Evolutionary conservation across 2,888 invertebrate species (phyloP).

Genomic region (Lithophane leautieri): DNA sequence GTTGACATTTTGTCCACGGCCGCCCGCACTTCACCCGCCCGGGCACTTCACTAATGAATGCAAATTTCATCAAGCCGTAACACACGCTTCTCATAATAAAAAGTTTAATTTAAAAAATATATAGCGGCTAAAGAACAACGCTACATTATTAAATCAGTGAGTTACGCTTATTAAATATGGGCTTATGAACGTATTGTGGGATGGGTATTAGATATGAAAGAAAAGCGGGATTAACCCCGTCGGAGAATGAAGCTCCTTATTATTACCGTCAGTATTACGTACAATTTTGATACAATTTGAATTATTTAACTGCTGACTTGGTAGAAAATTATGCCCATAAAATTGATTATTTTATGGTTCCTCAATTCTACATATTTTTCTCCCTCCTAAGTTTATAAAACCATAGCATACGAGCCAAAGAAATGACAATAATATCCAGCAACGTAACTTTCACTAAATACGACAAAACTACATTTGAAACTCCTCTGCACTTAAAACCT

Average conservation of each 20-base stretch:
- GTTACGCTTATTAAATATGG: slow-evolving; percentile 60
- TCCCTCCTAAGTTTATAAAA: too few species aligned
- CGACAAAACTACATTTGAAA: slow-evolving; percentile 26
- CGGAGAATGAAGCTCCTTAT: slow-evolving; percentile 17
- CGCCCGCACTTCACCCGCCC: slow-evolving; percentile 74
- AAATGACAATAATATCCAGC: background rate
- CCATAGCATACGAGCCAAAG: too few species aligned
- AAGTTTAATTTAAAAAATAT: slow-evolving; percentile 77
- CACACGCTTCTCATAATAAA: slow-evolving; percentile 79
- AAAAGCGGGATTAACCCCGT: slow-evolving; percentile 38
- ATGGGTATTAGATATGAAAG: slow-evolving; percentile 29
- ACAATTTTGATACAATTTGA: slow-evolving; percentile 5
- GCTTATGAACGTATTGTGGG: slow-evolving; percentile 48
- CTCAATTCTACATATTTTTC: too few species aligned
- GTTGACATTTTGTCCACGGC: slow-evolving; percentile 70
- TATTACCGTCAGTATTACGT: slow-evolving; percentile 24
- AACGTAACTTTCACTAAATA: slow-evolving; percentile 1
- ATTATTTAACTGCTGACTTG: slow-evolving; percentile 19
- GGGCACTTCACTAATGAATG: slow-evolving; percentile 85
- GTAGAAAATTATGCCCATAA: background rate
- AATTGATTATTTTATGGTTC: background rate
- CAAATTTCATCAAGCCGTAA: slow-evolving; percentile 84
- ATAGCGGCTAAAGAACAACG: slow-evolving; percentile 63
- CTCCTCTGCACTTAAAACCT: slow-evolving; percentile 42
- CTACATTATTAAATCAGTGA: slow-evolving; percentile 71